Conservation (phyloP, 2,797 vertebrate species). For the Artibeus jamaicensis region DNA sequence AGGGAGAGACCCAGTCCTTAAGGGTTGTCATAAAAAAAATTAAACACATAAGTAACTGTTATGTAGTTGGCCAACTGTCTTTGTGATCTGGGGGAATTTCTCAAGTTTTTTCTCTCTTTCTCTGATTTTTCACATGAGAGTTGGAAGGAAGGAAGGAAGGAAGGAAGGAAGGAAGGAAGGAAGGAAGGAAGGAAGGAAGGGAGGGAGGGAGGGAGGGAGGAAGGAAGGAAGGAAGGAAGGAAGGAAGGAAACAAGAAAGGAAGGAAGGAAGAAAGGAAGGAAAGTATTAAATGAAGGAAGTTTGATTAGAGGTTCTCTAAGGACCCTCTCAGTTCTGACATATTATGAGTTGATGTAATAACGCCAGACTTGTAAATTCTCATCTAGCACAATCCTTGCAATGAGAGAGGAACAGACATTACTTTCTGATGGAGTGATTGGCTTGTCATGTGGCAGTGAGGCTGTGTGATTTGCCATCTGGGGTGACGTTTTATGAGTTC, state of each 20-base stretch:
- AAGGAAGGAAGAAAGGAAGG: not conserved
- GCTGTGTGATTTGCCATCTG: not conserved
- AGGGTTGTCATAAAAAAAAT: not conserved
- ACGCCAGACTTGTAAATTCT: not conserved
- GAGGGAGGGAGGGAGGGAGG: no score
- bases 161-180: not conserved
- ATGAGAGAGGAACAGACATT: not conserved
- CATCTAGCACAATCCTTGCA: not conserved
- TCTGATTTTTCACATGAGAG: not conserved
- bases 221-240: no score
- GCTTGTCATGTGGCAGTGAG: not conserved
- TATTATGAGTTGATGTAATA: not conserved
- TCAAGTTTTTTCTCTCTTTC: not conserved
- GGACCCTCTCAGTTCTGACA: not conserved
- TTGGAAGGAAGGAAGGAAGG: not conserved
- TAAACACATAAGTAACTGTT: not conserved
- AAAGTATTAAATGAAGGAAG: not conserved
- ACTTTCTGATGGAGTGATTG: not conserved
- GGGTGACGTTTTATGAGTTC: not conserved
- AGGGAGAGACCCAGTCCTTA: not conserved
- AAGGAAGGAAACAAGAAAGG: not conserved
- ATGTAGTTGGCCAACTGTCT: not conserved
- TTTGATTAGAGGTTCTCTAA: not conserved
- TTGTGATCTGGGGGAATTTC: not conserved
- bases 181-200: not conserved